Evolutionary conservation across 2,888 invertebrate genomes (phyloP), one percentile per base, ranked within the genome.

Genomic region (Amblyjoppa fuscipennis): DNA sequence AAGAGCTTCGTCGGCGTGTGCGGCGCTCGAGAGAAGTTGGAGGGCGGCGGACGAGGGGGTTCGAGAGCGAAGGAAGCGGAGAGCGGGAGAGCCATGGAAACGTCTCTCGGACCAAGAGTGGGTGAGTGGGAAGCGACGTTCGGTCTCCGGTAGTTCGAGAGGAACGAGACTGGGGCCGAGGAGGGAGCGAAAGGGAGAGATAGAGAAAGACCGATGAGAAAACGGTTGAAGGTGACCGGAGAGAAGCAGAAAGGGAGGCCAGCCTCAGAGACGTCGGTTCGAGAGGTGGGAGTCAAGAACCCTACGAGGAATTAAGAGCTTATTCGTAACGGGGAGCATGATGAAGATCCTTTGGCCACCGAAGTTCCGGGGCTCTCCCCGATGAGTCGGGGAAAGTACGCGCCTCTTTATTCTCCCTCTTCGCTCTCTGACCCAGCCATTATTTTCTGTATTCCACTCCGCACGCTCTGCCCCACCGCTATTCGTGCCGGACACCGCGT

Each of bases 271-370:
- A 88, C 84, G 79, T 82, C 51, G 38, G 66, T 69, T 79, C n/a
- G 73, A 88, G 88, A 90, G 89, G 89, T 88, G 89, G 91, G 89
- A 91, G 91, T 91, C 91, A 91, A 93, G 92, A 92, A 91, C 91
- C 92, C 92, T 92, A 91, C 90, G 90, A 92, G 91, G 92, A 92
- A 93, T 93, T 92, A 92, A 93, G 91, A 93, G 92, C 92, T 93
- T 92, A 93, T 93, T 92, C 91, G 92, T 92, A 92, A 92, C 91
- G 90, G 92, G 91, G 90, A 91, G 89, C 89, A 90, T 90, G 91
- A 92, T 92, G 92, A 92, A 92, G 91, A 92, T 92, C 90, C 89
- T 91, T 91, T 89, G 91, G 89, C 89, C 87, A 87, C 86, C 34
- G 84, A 56, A 51, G 76, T 68, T 68, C 77, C 31, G 31, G 53